Percentiles rank a stretch among this genome's conserved stretches.
phyloP scores from a whole-genome alignment of 2,888 invertebrate species.

The Leistus spinibarbis region DNA sequence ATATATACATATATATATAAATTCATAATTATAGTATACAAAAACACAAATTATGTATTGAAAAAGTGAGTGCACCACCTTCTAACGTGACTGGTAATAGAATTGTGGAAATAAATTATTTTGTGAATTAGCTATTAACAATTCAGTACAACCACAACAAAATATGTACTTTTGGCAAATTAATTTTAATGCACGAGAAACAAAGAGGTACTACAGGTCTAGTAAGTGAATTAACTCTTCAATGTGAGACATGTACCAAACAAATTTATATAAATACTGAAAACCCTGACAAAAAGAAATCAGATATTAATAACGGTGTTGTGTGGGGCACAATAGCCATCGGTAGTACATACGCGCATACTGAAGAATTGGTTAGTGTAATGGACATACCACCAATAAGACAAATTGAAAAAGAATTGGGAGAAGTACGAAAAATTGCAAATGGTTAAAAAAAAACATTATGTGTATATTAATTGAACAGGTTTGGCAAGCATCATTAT shows the following conservation, averaged over 20 bases:
- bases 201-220: slow-evolving; percentile 9
- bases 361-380: slow-evolving; percentile 18
- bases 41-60: no score
- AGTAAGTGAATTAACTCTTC: neutral
- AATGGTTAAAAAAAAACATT: neutral
- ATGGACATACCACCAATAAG: slow-evolving; percentile 18
- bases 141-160: no score
- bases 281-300: slow-evolving; percentile 8
- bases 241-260: slow-evolving; percentile 3
- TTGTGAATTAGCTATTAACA: no score
- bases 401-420: neutral
- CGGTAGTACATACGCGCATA: slow-evolving; percentile 35
- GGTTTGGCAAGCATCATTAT: slow-evolving; percentile 12
- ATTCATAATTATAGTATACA: no score
- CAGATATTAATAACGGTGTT: slow-evolving; percentile 1
- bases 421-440: neutral
- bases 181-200: neutral
- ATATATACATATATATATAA: no score
- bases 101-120: no score
- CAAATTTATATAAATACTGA: neutral
- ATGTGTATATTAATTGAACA: neutral
- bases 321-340: slow-evolving; percentile 39
- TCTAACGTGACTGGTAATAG: no score
- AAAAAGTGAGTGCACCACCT: no score
- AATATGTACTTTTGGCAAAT: slow-evolving; percentile 14